Evolutionary conservation across 2,888 invertebrate genomes (phyloP).

Genomic region (Lithophane socia): DNA sequence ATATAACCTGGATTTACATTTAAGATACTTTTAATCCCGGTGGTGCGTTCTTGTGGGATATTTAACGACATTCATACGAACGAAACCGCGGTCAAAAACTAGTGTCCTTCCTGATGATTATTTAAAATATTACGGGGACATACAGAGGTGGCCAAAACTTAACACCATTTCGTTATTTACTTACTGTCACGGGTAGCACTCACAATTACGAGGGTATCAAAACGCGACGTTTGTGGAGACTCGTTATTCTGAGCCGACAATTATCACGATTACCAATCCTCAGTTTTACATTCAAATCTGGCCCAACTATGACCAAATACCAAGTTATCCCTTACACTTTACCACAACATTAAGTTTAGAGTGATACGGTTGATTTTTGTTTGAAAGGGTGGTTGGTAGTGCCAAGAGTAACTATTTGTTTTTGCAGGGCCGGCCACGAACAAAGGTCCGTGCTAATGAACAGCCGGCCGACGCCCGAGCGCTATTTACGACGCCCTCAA

Average conservation of each 20-base stretch:
- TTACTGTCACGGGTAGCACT: conserved; percentile 18
- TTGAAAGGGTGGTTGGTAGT: background rate
- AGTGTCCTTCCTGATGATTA: background rate
- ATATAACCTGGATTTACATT: background rate
- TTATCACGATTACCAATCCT: conserved; percentile 70
- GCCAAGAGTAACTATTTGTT: conserved; percentile 65
- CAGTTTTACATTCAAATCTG: conserved; percentile 61
- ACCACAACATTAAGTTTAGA: background rate
- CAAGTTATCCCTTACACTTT: conserved; percentile 6
- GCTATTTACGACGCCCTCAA: conserved; percentile 71
- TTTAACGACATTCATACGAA: too few relatives aligned
- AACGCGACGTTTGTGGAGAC: conserved; percentile 40
- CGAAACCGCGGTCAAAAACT: too few relatives aligned
- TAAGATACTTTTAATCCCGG: background rate
- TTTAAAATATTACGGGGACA: conserved; percentile 3
- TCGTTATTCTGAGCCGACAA: conserved; percentile 63
- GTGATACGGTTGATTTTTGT: conserved; percentile 27
- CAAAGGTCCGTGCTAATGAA: conserved; percentile 76
- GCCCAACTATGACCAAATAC: conserved; percentile 49
- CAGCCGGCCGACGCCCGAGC: conserved; percentile 59
- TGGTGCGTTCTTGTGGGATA: background rate
- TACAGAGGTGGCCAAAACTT: background rate
- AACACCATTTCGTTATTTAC: conserved; percentile 12
- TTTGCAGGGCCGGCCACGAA: conserved; percentile 66
- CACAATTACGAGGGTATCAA: conserved; percentile 30